Evolutionary conservation across 2,797 vertebrate genomes (phyloP), one percentile per base, ranked within the genome.

Genomic region (Esox masquinongy): DNA sequence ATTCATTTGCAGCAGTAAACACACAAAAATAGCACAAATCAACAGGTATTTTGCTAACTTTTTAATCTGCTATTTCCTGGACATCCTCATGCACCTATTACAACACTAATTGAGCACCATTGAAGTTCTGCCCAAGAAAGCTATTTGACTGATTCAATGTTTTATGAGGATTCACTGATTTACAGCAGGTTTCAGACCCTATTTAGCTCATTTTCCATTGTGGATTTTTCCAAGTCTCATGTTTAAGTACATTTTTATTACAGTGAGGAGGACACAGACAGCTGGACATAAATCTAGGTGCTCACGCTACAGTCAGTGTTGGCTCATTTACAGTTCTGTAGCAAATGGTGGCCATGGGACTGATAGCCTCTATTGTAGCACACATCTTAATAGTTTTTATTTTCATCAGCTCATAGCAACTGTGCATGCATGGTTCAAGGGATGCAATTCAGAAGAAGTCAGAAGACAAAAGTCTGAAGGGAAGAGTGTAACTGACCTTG

Each of bases 261-360:
- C 31, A 6, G 71, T 70, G 74, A 77, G 59, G 68, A 70, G 61
- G 79, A 71, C 79, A 73, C 74, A 76, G 81, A 79, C 49, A 69
- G 74, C 75, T 73, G 75, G 78, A 70, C 77, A 78, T 86, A 85
- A 86, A 86, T 82, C 70, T 70, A 71, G 24, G 43, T 70, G 36
- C 74, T 72, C 72, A 24, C 15, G 24, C 50, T 68, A 66, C 74
- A 81, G 70, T 79, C 70, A 64, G 70, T 72, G 72, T 68, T 73
- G 73, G 59, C 59, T 24, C 61, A 29, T 64, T 26, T 14, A 64
- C 26, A 26, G 61, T 5, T 29, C 53, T 29, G 22, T 31, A 6
- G 24, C 4, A 64, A 24, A 63, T 64, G 61, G 15, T 64, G 61
- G 15, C 24, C 61, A 64, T 31, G 15, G 9, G 26, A 82, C 70